Conservation (phyloP, 2,113 vertebrate species). For the Erythrocercus mccallii region DNA sequence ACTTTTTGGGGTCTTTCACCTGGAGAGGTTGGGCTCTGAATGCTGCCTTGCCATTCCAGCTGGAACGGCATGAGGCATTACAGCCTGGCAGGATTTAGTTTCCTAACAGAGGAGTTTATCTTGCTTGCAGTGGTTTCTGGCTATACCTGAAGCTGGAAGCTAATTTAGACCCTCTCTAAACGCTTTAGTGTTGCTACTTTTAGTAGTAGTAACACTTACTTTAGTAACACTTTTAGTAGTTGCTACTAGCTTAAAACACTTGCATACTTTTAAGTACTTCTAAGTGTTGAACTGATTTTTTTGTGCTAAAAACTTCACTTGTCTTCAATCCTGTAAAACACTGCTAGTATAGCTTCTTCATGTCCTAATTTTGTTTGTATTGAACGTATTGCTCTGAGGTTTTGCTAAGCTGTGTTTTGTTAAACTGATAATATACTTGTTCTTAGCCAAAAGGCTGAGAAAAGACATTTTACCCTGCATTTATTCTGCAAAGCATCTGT, state of each 20-base stretch:
- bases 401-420: neutral
- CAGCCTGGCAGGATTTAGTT: neutral
- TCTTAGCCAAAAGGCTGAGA: neutral
- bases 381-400: neutral
- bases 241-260: neutral
- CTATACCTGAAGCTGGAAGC: neutral
- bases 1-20: neutral
- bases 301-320: neutral
- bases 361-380: neutral
- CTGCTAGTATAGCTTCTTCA: neutral
- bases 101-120: neutral
- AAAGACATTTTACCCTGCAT: neutral
- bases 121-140: neutral
- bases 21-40: neutral
- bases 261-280: neutral
- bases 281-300: neutral
- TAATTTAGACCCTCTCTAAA: rapidly evolving
- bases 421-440: neutral
- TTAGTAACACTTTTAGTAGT: neutral
- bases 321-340: neutral
- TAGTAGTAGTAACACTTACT: too few species aligned
- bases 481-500: neutral
- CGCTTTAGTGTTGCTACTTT: neutral
- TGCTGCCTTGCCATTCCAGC: neutral
- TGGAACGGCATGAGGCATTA: neutral